Conservation (phyloP, 2,797 vertebrate species). For the Labeo calbasu region DNA sequence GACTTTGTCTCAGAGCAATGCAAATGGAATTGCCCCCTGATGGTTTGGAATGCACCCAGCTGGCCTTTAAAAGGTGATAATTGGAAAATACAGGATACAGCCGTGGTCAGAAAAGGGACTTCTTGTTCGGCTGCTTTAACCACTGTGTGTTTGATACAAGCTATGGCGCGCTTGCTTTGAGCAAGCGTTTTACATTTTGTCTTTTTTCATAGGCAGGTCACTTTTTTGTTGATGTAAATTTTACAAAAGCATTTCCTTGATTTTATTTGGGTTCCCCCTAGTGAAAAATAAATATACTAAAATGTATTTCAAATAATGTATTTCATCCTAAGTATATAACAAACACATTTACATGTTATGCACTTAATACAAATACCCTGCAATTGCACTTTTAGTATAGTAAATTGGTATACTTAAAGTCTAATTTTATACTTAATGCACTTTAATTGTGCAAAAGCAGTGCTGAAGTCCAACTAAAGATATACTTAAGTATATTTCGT, state of each 20-base stretch:
- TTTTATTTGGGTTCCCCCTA: too few species aligned
- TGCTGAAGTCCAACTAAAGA: too few species aligned
- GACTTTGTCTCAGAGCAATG: conserved; percentile 98
- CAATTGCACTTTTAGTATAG: too few species aligned
- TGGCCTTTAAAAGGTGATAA: conserved; percentile 99
- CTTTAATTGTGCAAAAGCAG: too few species aligned
- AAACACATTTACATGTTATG: too few species aligned
- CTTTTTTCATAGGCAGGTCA: conserved; percentile 11
- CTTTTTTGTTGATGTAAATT: conserved; percentile 1
- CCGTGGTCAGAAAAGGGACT: conserved; percentile 90
- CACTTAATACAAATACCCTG: too few species aligned
- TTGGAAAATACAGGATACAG: conserved; percentile 99
- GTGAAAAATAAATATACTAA: too few species aligned
- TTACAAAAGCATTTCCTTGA: background rate
- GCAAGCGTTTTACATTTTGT: conserved; percentile 46
- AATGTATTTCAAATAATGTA: too few species aligned
- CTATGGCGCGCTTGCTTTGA: conserved; percentile 46
- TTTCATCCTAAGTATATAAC: too few species aligned
- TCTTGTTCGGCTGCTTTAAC: conserved; percentile 84
- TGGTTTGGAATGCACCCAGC: conserved; percentile 99
- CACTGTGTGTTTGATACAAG: conserved; percentile 64
- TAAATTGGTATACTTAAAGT: too few species aligned
- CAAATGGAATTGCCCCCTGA: conserved; percentile 99
- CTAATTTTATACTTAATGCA: too few species aligned
- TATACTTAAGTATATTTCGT: too few species aligned